Conservation (phyloP, 2,113 vertebrate species). For the Oreotrochilus melanogaster region DNA sequence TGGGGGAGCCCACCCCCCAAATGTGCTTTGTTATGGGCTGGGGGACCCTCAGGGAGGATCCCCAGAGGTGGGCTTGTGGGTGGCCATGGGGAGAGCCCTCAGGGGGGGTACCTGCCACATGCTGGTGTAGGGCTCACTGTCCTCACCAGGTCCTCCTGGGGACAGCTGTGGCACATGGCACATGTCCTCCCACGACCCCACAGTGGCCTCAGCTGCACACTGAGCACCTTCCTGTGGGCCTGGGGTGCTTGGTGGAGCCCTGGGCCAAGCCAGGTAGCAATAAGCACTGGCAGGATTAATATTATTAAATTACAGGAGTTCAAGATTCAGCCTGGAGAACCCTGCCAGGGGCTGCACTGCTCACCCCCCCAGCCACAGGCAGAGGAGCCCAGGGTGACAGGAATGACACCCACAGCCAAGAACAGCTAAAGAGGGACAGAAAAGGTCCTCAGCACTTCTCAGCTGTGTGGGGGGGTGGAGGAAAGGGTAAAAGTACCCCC, state of each 20-base stretch:
- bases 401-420: neutral
- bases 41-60: neutral
- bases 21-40: accelerated
- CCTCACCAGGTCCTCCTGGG: neutral
- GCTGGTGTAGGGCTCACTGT: accelerated
- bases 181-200: accelerated
- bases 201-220: accelerated
- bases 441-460: neutral
- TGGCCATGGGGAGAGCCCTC: accelerated
- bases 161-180: accelerated
- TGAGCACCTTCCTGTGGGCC: accelerated
- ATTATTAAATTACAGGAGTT: neutral
- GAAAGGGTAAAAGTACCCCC: neutral
- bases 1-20: neutral
- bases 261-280: neutral
- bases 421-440: neutral
- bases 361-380: neutral
- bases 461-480: accelerated
- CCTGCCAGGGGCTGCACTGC: neutral
- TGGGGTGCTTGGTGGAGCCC: neutral
- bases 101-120: accelerated
- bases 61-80: accelerated
- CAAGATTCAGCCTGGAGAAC: neutral
- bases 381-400: accelerated
- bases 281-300: neutral